phyloP scores from a whole-genome alignment of 2,888 invertebrate species.

The Temnothorax ravouxi region DNA sequence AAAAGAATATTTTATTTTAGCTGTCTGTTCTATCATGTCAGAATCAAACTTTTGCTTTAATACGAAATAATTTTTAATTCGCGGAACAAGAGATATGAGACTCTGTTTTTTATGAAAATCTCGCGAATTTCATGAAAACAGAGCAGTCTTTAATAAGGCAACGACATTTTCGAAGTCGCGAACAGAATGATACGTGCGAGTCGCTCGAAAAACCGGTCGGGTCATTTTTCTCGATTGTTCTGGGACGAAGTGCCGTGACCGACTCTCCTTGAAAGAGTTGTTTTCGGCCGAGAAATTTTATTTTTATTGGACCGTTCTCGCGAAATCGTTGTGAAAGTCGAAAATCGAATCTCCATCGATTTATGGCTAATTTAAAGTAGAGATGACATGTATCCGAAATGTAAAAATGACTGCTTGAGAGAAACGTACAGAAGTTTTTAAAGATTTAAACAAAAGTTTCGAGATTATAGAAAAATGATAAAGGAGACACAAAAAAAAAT shows the following conservation, averaged over 20 bases:
- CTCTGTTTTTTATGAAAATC: not conserved
- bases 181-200: conserved; percentile 52
- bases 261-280: conserved; percentile 77
- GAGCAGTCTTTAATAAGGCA: not conserved
- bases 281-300: conserved; percentile 51
- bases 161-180: conserved; percentile 31
- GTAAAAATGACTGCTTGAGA: not conserved
- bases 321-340: conserved; percentile 43
- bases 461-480: not conserved
- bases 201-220: conserved; percentile 78
- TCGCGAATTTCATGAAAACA: not conserved
- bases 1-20: not conserved
- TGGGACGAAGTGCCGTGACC: conserved; percentile 64
- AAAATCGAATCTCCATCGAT: not conserved
- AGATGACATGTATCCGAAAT: not conserved
- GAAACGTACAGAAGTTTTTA: not conserved
- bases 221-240: conserved; percentile 64
- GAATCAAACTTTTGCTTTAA: not conserved
- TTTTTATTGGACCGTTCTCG: conserved; percentile 54
- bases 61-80: not conserved
- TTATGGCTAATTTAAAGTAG: conserved; percentile 17
- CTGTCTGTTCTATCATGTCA: not conserved
- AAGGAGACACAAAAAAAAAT: not conserved
- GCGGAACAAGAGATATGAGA: not conserved
- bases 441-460: not conserved